Conservation (phyloP, 2,888 invertebrate genomes). For the Arctia plantaginis region DNA sequence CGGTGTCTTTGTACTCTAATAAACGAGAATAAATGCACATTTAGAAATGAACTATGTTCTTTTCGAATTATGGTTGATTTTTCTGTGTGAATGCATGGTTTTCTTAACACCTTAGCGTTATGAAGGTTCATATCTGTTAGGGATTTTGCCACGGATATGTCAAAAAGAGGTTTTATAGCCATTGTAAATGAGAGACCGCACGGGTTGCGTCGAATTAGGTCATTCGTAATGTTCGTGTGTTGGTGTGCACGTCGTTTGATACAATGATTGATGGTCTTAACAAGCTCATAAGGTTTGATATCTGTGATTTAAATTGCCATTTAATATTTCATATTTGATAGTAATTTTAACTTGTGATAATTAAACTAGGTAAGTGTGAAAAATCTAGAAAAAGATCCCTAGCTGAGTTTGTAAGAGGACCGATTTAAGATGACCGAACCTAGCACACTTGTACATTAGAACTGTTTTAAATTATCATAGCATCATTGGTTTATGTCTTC, state of each 20-base stretch:
- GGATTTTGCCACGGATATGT: slow-evolving; percentile 87
- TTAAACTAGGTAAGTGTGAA: too few species aligned
- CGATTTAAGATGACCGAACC: too few species aligned
- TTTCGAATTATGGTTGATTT: slow-evolving; percentile 33
- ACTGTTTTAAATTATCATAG: too few species aligned
- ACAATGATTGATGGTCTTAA: slow-evolving; percentile 55
- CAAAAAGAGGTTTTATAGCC: slow-evolving; percentile 86
- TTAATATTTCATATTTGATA: background rate
- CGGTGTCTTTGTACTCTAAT: slow-evolving; percentile 84
- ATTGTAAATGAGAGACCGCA: slow-evolving; percentile 83
- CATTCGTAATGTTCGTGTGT: slow-evolving; percentile 67
- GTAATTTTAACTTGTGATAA: background rate
- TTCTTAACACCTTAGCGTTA: slow-evolving; percentile 84
- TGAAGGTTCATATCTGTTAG: slow-evolving; percentile 84
- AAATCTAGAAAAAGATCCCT: too few species aligned
- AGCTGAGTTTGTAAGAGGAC: too few species aligned
- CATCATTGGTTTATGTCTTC: too few species aligned
- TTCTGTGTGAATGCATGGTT: slow-evolving; percentile 38
- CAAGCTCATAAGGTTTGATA: slow-evolving; percentile 15
- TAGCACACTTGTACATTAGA: too few species aligned
- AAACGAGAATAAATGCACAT: slow-evolving; percentile 66
- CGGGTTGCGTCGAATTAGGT: slow-evolving; percentile 75
- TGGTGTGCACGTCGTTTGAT: slow-evolving; percentile 49
- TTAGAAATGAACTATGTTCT: slow-evolving; percentile 38
- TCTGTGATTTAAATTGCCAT: background rate